A percentile compares a stretch with the other conserved stretches of the same genome.
Conservation (phyloP, 2,888 invertebrate species). For the Nesidiocoris tenuis region DNA sequence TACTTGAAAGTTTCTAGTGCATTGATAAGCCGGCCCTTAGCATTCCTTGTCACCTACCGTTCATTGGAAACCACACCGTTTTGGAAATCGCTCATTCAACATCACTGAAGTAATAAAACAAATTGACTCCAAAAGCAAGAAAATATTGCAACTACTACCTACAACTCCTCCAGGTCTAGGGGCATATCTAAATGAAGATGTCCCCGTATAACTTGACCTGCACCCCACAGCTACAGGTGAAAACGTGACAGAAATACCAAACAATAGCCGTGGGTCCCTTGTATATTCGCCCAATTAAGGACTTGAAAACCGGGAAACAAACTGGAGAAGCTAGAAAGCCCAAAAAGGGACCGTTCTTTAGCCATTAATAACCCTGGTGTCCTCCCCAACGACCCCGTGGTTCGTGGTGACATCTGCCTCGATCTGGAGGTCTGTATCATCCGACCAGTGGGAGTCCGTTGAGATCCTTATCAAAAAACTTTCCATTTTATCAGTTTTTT, state of each 20-base stretch:
- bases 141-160: too few relatives aligned
- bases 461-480: not conserved
- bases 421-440: constrained; percentile 6
- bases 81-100: too few relatives aligned
- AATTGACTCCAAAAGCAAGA: too few relatives aligned
- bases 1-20: too few relatives aligned
- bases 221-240: too few relatives aligned
- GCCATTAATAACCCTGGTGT: not conserved
- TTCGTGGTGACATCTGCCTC: not conserved
- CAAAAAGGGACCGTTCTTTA: not conserved
- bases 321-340: not conserved
- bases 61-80: too few relatives aligned
- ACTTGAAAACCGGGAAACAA: not conserved
- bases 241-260: constrained; percentile 18
- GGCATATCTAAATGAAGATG: too few relatives aligned
- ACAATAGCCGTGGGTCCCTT: not conserved
- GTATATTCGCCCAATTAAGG: not conserved
- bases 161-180: too few relatives aligned
- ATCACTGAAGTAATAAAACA: too few relatives aligned
- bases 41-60: too few relatives aligned
- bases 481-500: not conserved
- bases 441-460: constrained; percentile 14
- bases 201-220: too few relatives aligned
- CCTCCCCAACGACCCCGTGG: not conserved
- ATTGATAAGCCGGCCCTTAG: too few relatives aligned